These are phyloP conservation scores for Rhynchopsitta pachyrhyncha DNA, from an alignment of 2,113 vertebrate species.

Conservation along the genomic window DNA sequence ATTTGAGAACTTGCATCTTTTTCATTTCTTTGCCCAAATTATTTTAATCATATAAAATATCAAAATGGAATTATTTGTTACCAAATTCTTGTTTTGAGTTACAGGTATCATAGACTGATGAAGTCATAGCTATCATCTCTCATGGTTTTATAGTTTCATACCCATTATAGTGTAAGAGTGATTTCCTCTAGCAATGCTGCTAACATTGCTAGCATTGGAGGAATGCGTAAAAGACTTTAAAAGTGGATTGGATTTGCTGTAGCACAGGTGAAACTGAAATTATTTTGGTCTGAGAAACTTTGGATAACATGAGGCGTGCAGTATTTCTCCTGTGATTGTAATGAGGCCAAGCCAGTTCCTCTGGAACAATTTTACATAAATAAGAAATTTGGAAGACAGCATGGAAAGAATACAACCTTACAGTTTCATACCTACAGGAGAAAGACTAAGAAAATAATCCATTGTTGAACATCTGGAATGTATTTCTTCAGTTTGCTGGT, in stretches of 20 bases:
- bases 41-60: not conserved
- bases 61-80: not conserved
- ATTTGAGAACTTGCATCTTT: not conserved
- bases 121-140: not conserved
- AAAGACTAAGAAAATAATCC: not conserved
- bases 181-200: not conserved
- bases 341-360: not conserved
- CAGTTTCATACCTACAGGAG: conserved; percentile 4
- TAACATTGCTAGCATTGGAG: not conserved
- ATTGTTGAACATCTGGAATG: conserved; percentile 27
- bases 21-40: not conserved
- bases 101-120: not conserved
- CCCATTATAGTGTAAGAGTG: not conserved
- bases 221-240: not conserved
- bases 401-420: not conserved
- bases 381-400: conserved; percentile 20
- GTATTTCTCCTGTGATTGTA: not conserved
- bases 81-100: not conserved
- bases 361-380: conserved; percentile 1
- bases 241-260: not conserved
- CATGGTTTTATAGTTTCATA: not conserved
- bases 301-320: not conserved
- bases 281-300: not conserved
- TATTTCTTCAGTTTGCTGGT: conserved; percentile 17
- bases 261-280: not conserved